Evolutionary conservation across 2,113 vertebrate genomes (phyloP).

Genomic region (Aphyosemion australe): DNA sequence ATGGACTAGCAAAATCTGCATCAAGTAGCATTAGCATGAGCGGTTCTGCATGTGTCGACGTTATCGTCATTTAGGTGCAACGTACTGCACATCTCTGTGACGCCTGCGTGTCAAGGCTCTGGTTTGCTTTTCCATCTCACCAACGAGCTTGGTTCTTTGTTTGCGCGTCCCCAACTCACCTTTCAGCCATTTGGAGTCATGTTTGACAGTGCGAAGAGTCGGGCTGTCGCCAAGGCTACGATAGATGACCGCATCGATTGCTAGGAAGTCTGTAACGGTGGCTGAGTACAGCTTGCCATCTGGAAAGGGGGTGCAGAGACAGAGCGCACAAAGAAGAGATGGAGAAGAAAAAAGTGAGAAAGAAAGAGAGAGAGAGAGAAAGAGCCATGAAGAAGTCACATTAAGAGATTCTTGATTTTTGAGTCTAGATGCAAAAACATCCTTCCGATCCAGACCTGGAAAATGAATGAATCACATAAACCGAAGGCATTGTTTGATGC

Average conservation of each 20-base stretch:
- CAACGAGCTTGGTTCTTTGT: slow-evolving; percentile 34
- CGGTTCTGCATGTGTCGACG: slow-evolving; percentile 19
- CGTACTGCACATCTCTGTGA: slow-evolving; percentile 15
- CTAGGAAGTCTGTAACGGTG: slow-evolving; percentile 98
- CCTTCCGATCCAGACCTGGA: slow-evolving; percentile 31
- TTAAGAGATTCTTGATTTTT: slow-evolving; percentile 27
- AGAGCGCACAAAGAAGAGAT: slow-evolving; percentile 38
- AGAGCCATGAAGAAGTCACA: slow-evolving; percentile 18
- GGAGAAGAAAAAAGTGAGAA: slow-evolving; percentile 16
- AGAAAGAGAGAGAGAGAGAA: slow-evolving; percentile 9
- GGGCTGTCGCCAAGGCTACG: slow-evolving; percentile 98
- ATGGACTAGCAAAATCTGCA: slow-evolving; percentile 56
- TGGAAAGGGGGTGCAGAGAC: slow-evolving; percentile 62
- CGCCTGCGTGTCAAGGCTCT: neutral
- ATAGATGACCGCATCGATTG: slow-evolving; percentile 98
- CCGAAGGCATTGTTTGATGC: slow-evolving; percentile 30
- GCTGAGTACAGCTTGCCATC: slow-evolving; percentile 98
- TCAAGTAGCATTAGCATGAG: slow-evolving; percentile 56
- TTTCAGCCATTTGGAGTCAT: slow-evolving; percentile 99
- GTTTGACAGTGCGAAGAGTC: slow-evolving; percentile 97
- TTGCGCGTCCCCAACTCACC: slow-evolving; percentile 78
- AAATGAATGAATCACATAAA: slow-evolving; percentile 42
- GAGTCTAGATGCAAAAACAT: slow-evolving; percentile 48
- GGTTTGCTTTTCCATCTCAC: slow-evolving; percentile 42
- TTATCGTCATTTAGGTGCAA: slow-evolving; percentile 20